Evolutionary conservation across 2,797 vertebrate species (phyloP).

Genomic region (Bradypus variegatus): DNA sequence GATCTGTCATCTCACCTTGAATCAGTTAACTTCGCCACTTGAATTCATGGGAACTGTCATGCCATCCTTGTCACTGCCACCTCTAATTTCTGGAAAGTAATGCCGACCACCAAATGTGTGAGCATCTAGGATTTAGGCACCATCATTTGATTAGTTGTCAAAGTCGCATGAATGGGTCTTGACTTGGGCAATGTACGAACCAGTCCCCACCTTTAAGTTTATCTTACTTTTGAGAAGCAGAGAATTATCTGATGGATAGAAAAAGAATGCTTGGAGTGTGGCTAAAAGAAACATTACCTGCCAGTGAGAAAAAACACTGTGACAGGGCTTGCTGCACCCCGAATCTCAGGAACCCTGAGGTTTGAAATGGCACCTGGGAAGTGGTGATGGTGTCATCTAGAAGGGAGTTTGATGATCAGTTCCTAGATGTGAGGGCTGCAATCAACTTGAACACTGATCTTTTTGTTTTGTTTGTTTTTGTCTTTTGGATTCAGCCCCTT

Average conservation of each 20-base stretch:
- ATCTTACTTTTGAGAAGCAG: constrained; percentile 4
- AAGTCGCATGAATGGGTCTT: neutral
- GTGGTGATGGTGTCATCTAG: neutral
- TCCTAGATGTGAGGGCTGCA: neutral
- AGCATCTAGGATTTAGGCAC: neutral
- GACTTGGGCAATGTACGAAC: neutral
- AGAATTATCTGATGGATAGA: neutral
- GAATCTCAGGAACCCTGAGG: neutral
- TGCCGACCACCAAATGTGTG: neutral
- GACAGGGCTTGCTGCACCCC: neutral
- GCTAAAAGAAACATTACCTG: neutral
- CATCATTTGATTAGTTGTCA: neutral
- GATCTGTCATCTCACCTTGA: neutral
- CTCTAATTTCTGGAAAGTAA: neutral
- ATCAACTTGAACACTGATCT: neutral
- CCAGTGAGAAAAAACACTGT: neutral
- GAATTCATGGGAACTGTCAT: neutral
- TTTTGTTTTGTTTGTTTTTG: neutral
- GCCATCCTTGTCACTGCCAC: neutral
- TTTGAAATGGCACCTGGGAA: neutral
- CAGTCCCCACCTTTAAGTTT: neutral
- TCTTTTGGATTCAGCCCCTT: neutral
- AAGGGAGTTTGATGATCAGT: neutral
- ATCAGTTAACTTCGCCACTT: neutral
- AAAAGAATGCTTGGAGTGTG: neutral